Evolutionary conservation across 2,113 vertebrate genomes (phyloP), one percentile per base, ranked within the genome.

Genomic region (Meleagris gallopavo): DNA sequence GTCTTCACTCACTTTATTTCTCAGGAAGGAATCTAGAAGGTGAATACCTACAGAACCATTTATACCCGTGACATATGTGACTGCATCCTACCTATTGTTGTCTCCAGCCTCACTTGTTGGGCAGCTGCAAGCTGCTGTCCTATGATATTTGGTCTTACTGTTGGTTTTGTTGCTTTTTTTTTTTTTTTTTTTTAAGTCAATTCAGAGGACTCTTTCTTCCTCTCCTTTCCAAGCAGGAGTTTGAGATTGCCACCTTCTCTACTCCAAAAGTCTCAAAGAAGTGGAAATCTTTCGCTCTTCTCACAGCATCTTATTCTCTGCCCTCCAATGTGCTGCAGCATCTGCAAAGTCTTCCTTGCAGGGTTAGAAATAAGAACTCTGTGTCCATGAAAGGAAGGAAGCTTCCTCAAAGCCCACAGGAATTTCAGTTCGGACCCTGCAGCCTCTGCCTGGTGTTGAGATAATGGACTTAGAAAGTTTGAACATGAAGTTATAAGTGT

Each of bases 401-500:
- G 57, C 86, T 77, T 16, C 10, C 24, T 57, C 70, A 60, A 79
- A 61, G 46, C 25, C 29, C 32, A 24, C 13, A 64, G 4, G 13
- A 75, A 6, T 30, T 54, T 80, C 65, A 61, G n/a, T 45, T 58
- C 86, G 73, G 65, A 29, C 27, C 48, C 67, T 88, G 45, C 46
- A 85, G 75, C 41, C 54, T 34, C 60, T 71, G 65, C 29, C 43
- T 62, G 76, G n/a, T 48, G 77, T 83, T 83, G 83, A 88, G 85
- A 90, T 94, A 94, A 94, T 72, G 76, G 83, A 72, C 65, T 84
- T 86, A 3, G n/a, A 86, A 95, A 75, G 69, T 89, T 91, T 14
- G 17, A 40, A 74, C 77, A 62, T 36, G 81, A 75, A 86, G 22
- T 67, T 77, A 0, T 2, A 67, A 61, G 61, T 64, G 60, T 77